Evolutionary conservation across 2,113 vertebrate species (phyloP).

Genomic region (Megatriorchis doriae): DNA sequence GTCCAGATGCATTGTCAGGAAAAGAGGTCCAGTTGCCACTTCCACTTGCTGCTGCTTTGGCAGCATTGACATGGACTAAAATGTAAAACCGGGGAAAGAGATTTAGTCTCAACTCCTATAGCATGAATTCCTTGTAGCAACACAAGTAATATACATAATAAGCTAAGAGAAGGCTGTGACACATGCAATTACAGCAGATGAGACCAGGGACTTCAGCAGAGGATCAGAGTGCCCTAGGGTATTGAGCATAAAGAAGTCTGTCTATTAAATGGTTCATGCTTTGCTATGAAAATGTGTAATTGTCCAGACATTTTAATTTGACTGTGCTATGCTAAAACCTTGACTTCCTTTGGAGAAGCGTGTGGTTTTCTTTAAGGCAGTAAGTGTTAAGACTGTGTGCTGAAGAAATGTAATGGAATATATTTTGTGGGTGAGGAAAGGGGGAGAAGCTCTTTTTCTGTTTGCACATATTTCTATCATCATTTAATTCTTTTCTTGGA

Average conservation of each 20-base stretch:
- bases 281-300: neutral
- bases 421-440: neutral
- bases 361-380: neutral
- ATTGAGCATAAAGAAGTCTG: neutral
- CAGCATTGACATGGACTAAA: neutral
- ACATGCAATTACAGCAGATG: slow-evolving; percentile 47
- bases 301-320: slow-evolving; percentile 24
- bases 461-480: neutral
- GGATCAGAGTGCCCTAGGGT: neutral
- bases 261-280: slow-evolving; percentile 16
- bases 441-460: neutral
- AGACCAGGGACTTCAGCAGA: slow-evolving; percentile 1
- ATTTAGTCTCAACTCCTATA: neutral
- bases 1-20: neutral
- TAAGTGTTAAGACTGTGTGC: neutral
- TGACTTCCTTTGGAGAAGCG: neutral
- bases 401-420: neutral
- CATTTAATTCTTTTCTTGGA: neutral
- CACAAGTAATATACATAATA: slow-evolving; percentile 33
- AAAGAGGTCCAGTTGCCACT: neutral
- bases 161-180: slow-evolving; percentile 46
- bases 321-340: neutral
- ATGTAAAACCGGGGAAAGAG: neutral
- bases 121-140: slow-evolving; percentile 26
- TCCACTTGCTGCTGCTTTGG: neutral